Evolutionary conservation across 2,797 vertebrate species (phyloP).

Genomic region (Sciurus vulgaris): DNA sequence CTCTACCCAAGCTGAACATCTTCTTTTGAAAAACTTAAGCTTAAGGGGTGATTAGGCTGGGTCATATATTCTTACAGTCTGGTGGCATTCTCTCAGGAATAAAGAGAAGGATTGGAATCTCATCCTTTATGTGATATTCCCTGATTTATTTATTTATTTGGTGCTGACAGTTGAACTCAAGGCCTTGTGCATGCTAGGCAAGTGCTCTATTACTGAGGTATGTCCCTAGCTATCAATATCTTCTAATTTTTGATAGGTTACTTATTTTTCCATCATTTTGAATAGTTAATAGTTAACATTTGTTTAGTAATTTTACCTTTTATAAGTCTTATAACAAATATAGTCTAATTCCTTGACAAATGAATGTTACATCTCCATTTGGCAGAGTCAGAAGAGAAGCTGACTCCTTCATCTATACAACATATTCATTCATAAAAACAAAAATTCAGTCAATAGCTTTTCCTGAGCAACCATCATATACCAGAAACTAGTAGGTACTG

Average conservation of each 20-base stretch:
- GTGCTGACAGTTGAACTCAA: neutral
- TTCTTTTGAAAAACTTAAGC: slow-evolving; percentile 9
- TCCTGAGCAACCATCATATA: neutral
- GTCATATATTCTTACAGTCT: neutral
- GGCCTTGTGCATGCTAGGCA: neutral
- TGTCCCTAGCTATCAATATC: too few relatives aligned
- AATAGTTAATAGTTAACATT: slow-evolving; percentile 2
- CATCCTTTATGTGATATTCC: neutral
- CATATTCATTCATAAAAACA: neutral
- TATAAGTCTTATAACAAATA: neutral
- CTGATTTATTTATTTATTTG: neutral
- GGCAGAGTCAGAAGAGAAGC: neutral
- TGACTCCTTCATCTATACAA: fast-evolving
- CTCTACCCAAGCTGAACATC: neutral
- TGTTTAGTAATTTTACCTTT: neutral
- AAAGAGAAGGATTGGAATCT: neutral
- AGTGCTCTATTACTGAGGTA: neutral
- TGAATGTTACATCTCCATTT: neutral
- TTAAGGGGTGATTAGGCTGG: neutral
- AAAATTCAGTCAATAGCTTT: neutral
- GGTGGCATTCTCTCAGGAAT: neutral
- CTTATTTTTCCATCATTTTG: slow-evolving; percentile 15
- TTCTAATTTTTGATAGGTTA: neutral
- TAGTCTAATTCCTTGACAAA: neutral
- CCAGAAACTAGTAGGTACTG: neutral